Evolutionary conservation across 2,888 invertebrate species (phyloP).

Genomic region (Agrotis ipsilon): DNA sequence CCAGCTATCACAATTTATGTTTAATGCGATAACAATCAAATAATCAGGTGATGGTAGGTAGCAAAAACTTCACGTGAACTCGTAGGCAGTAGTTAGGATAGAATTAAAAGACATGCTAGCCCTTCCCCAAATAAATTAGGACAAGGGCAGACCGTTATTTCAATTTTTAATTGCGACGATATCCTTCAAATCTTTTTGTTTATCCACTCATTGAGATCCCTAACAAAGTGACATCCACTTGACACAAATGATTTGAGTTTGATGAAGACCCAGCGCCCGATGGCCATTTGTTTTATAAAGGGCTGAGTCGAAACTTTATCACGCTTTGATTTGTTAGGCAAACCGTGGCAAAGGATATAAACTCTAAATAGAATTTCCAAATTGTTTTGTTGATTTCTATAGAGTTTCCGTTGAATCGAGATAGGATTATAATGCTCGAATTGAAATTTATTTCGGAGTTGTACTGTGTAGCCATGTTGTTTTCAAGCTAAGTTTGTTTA

Average conservation of each 20-base stretch:
- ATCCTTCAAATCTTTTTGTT: slow-evolving; percentile 9
- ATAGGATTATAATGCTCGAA: slow-evolving; percentile 28
- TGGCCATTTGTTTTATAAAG: slow-evolving; percentile 44
- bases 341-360: slow-evolving; percentile 12
- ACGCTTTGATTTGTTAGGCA: slow-evolving; percentile 44
- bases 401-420: slow-evolving; percentile 18
- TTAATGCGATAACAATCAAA: too few relatives aligned
- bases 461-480: background rate
- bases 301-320: slow-evolving; percentile 50
- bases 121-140: too few relatives aligned
- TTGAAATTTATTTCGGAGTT: background rate
- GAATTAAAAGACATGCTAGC: too few relatives aligned
- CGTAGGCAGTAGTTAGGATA: too few relatives aligned
- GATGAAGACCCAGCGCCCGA: slow-evolving; percentile 21
- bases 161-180: background rate
- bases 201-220: background rate
- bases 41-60: too few relatives aligned
- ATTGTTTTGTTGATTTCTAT: slow-evolving; percentile 48
- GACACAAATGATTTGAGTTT: slow-evolving; percentile 49
- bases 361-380: slow-evolving; percentile 35
- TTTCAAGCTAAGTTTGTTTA: background rate
- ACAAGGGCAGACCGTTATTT: background rate
- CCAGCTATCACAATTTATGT: too few relatives aligned
- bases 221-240: slow-evolving; percentile 36
- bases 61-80: too few relatives aligned